Evolutionary conservation across 2,888 invertebrate species (phyloP).

Genomic region (Therioaphis trifolii): DNA sequence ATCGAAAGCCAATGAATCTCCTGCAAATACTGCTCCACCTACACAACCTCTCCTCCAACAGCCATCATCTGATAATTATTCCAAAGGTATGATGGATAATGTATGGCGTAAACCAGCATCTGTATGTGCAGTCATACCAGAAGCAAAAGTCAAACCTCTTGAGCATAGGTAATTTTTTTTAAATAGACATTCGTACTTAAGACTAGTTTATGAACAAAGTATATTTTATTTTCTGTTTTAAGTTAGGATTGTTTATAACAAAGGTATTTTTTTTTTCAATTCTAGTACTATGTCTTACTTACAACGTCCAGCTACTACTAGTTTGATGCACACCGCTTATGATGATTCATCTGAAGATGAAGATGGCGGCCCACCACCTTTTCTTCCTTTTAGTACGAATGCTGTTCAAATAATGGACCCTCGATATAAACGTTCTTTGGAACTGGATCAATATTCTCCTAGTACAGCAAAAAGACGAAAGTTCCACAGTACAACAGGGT

Average conservation of each 20-base stretch:
- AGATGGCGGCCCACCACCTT: slow-evolving; percentile 44
- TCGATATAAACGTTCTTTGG: slow-evolving; percentile 51
- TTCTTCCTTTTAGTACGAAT: slow-evolving; percentile 14
- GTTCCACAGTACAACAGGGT: slow-evolving; percentile 17
- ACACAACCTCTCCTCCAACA: slow-evolving; percentile 49
- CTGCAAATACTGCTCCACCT: not conserved
- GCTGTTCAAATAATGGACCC: slow-evolving; percentile 58
- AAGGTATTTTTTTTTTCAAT: not conserved
- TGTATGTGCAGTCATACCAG: slow-evolving; percentile 55
- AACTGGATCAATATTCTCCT: slow-evolving; percentile 51
- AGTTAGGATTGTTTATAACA: not conserved
- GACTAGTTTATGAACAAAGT: not conserved
- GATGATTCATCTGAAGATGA: slow-evolving; percentile 57
- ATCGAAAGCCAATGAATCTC: slow-evolving; percentile 55
- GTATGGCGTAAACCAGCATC: slow-evolving; percentile 57
- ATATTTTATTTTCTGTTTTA: not conserved
- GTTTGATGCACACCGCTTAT: slow-evolving; percentile 36
- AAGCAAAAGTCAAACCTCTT: slow-evolving; percentile 54
- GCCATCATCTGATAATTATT: slow-evolving; percentile 37
- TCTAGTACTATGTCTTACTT: slow-evolving; percentile 49
- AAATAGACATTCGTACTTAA: not conserved
- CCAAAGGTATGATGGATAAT: slow-evolving; percentile 54
- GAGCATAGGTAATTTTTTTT: slow-evolving; percentile 49
- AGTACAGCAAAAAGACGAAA: slow-evolving; percentile 44
- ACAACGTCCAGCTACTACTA: slow-evolving; percentile 43